A percentile compares a stretch with the other conserved stretches of the same genome.
These are phyloP conservation scores for Nothura maculosa DNA, from an alignment of 2,797 vertebrate genomes.

Conservation along the genomic window DNA sequence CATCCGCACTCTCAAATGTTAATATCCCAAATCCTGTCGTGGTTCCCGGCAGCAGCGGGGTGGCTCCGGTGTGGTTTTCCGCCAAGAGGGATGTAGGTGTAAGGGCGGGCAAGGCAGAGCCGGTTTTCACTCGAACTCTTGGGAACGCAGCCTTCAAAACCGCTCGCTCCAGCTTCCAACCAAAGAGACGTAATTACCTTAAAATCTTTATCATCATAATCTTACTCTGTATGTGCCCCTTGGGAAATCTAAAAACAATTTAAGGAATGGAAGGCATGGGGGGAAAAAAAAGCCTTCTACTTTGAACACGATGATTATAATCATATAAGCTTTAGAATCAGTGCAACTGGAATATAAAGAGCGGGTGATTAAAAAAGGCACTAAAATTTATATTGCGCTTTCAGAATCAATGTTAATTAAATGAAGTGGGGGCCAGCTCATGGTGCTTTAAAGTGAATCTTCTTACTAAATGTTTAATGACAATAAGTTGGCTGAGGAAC, in stretches of 20 bases:
- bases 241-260: conserved; percentile 77
- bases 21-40: conserved; percentile 90
- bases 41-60: conserved; percentile 87
- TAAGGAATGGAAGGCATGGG: conserved; percentile 59
- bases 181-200: conserved; percentile 73
- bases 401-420: conserved; percentile 67
- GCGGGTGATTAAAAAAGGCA: conserved; percentile 61
- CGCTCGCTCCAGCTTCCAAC: conserved; percentile 65
- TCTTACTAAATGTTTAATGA: conserved; percentile 61
- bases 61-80: conserved; percentile 85
- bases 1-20: conserved; percentile 91
- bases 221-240: conserved; percentile 37
- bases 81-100: conserved; percentile 78
- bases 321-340: conserved; percentile 46
- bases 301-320: conserved; percentile 67
- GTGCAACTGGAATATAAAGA: conserved; percentile 40
- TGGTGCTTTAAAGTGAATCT: conserved; percentile 46
- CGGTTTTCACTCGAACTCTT: conserved; percentile 50
- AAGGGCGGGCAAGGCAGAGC: conserved; percentile 21
- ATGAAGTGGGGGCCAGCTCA: conserved; percentile 49
- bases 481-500: conserved; percentile 35
- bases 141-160: conserved; percentile 53
- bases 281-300: conserved; percentile 49
- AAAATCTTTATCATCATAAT: conserved; percentile 75
- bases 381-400: conserved; percentile 62